These are phyloP conservation scores for Centropus bengalensis DNA, from an alignment of 2,113 vertebrate genomes.

Conservation along the genomic window DNA sequence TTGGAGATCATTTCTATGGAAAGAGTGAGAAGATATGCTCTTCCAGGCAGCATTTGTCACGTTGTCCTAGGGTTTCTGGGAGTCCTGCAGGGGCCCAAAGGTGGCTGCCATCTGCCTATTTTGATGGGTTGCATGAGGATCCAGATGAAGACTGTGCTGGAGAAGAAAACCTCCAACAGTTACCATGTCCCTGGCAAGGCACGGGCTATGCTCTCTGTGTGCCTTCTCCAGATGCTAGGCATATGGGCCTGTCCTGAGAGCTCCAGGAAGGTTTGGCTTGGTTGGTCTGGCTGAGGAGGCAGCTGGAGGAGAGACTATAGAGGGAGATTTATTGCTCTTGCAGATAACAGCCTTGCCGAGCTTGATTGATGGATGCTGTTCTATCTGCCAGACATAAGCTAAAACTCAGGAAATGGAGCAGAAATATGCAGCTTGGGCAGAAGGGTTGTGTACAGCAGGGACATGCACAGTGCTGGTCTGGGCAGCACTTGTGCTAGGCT, in stretches of 20 bases:
- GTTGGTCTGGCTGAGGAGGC: slow-evolving; percentile 5
- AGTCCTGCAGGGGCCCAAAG: neutral
- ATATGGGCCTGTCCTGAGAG: slow-evolving; percentile 38
- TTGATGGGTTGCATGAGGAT: neutral
- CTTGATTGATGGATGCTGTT: slow-evolving; percentile 47
- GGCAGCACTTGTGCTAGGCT: neutral
- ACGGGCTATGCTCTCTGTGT: neutral
- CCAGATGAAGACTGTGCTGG: neutral
- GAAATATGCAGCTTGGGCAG: slow-evolving; percentile 12
- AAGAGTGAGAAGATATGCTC: neutral
- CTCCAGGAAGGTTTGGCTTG: slow-evolving; percentile 8
- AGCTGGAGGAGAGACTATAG: slow-evolving; percentile 1
- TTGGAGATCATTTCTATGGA: neutral
- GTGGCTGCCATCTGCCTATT: neutral
- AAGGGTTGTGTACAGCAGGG: neutral
- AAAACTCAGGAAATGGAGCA: slow-evolving; percentile 36
- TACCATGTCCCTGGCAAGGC: neutral
- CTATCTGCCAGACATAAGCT: slow-evolving; percentile 40
- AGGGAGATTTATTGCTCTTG: slow-evolving; percentile 4
- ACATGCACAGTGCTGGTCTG: neutral
- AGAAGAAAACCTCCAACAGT: neutral
- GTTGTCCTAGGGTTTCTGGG: neutral
- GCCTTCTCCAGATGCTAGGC: slow-evolving; percentile 49
- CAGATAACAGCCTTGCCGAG: slow-evolving; percentile 43
- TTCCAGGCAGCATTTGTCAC: neutral